Percentiles rank a stretch among this genome's conserved stretches.
Conservation (phyloP, 2,113 vertebrate genomes). For the Xiphorhynchus elegans region DNA sequence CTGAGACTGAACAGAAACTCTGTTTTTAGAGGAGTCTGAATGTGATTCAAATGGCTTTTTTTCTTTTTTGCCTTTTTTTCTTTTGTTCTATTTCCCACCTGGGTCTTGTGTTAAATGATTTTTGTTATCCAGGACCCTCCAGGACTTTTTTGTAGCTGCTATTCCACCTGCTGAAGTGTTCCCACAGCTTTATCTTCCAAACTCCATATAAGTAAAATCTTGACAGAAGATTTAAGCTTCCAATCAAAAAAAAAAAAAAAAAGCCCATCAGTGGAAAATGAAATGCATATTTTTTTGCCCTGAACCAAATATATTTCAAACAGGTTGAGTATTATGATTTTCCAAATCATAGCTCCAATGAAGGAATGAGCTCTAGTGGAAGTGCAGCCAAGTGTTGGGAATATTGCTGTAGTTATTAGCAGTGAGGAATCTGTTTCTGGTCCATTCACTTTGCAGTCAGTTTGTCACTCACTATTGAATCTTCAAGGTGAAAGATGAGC, state of each 20-base stretch:
- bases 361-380: constrained; percentile 22
- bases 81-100: not conserved
- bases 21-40: constrained; percentile 56
- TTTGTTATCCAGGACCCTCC: constrained; percentile 9
- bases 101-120: constrained; percentile 20
- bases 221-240: not conserved
- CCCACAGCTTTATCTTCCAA: constrained; percentile 16
- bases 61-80: not conserved
- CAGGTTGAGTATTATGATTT: constrained; percentile 15
- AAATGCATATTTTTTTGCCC: not conserved
- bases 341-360: constrained; percentile 25
- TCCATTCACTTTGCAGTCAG: constrained; percentile 26
- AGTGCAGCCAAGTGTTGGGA: constrained; percentile 35
- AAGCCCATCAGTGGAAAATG: not conserved
- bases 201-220: not conserved
- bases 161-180: not conserved
- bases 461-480: constrained; percentile 46
- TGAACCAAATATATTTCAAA: constrained; percentile 21
- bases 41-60: constrained; percentile 5
- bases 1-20: constrained; percentile 48
- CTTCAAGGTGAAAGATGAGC: constrained; percentile 55
- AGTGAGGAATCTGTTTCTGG: constrained; percentile 32
- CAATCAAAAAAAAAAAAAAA: not conserved
- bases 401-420: not conserved
- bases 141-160: constrained; percentile 43